Conservation (phyloP, 1,140 invertebrate genomes). For the Acyrthosiphon pisum region DNA sequence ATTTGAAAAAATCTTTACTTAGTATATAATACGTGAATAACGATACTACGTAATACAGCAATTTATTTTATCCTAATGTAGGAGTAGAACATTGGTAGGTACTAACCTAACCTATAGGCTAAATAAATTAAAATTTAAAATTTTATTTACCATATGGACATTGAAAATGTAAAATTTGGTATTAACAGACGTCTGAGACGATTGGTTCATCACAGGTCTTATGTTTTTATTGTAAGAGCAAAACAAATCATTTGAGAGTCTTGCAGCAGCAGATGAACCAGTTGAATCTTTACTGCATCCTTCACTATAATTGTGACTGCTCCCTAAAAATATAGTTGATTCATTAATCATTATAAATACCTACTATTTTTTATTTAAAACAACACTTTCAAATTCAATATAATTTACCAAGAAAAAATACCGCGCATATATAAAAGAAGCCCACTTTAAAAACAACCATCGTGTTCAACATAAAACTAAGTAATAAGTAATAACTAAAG, state of each 20-base stretch:
- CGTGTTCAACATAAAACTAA: neutral
- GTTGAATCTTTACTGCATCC: conserved; percentile 7
- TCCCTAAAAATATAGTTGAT: neutral
- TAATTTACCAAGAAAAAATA: conserved; percentile 6
- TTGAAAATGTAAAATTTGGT: neutral
- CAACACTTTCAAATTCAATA: neutral
- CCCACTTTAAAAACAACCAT: neutral
- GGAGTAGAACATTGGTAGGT: neutral
- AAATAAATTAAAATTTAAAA: neutral
- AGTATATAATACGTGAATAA: too few species aligned
- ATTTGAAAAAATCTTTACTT: too few species aligned
- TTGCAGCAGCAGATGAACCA: conserved; percentile 4
- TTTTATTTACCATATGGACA: conserved; percentile 30
- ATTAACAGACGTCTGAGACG: neutral
- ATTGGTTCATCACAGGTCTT: conserved; percentile 40
- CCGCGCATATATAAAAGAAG: neutral
- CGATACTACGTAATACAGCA: too few species aligned
- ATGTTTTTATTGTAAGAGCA: conserved; percentile 22
- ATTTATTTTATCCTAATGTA: neutral
- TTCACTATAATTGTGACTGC: neutral
- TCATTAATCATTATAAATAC: neutral
- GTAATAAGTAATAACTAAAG: neutral
- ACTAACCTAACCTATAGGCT: neutral
- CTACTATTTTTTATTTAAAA: neutral
- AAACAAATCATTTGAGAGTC: conserved; percentile 48